Base-by-base conservation (phyloP, 2,113 vertebrate species). In the Rutilus rutilus region DNA sequence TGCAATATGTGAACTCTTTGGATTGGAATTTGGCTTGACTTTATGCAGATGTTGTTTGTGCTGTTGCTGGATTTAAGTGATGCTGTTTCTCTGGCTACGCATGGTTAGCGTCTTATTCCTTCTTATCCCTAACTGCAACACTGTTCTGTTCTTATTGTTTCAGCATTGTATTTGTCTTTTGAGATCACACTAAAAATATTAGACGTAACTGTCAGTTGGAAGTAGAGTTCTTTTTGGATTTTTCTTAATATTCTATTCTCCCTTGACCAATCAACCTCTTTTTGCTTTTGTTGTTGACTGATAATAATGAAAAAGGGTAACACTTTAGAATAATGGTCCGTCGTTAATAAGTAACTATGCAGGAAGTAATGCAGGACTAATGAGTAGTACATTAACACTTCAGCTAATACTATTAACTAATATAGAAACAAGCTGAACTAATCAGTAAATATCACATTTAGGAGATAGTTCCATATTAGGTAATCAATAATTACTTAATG, bases 41-140 rank as follows among this genome's bases (percentile, higher is more conserved):
- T 83, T 69, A 30, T 78, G 74, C 81, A 83, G 64, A 79, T 73
- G 62, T 59, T 83, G 71, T 83, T 86, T 78, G 10, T 57, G 75
- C 60, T 69, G 45, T 85, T 85, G 60, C 23, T 59, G 69, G 76
- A 76, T 85, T 79, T 47, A 21, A 77, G 25, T 54, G 57, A 45
- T 54, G 71, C 21, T 39, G 59, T 75, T 83, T 9, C 14, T 74
- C 74, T 83, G 39, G 30, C 15, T 52, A 36, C 14, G 7, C 19
- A 45, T 82, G 62, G 23, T 69, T 60, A 50, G 36, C 0, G 33
- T 33, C 4, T 4, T 33, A 33, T 33, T 33, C 17, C 60, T 67
- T 17, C 2, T 76, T 33, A 75, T 15, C 5, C 11, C 17, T 6
- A 21, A 3, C 17, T 75, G 71, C 54, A 62, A 83, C 15, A 3